phyloP scores from a whole-genome alignment of 2,888 invertebrate genomes.

The Eledone cirrhosa region DNA sequence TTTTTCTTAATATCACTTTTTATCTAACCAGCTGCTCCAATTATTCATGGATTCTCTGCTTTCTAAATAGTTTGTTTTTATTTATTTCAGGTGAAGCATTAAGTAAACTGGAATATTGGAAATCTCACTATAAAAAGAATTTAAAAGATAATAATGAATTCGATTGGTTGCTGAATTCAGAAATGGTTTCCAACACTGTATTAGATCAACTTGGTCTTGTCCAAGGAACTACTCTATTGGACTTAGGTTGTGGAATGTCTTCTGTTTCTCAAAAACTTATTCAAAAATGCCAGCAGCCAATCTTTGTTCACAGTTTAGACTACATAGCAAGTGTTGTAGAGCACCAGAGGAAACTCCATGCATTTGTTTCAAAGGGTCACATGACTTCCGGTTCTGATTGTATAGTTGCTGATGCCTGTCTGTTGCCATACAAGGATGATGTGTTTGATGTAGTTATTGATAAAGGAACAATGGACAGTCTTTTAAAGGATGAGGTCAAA shows the following conservation, averaged over 20 bases:
- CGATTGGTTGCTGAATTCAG: constrained; percentile 36
- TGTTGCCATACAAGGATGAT: constrained; percentile 33
- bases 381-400: constrained; percentile 22
- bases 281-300: constrained; percentile 4
- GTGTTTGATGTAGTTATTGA: constrained; percentile 35
- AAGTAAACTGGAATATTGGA: constrained; percentile 34
- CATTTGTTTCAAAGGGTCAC: constrained; percentile 12
- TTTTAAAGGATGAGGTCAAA: constrained; percentile 32
- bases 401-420: constrained; percentile 34
- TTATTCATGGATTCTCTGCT: too few species aligned
- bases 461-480: constrained; percentile 38
- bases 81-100: constrained; percentile 31
- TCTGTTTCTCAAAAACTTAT: constrained; percentile 27
- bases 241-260: constrained; percentile 37
- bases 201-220: constrained; percentile 18
- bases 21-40: too few species aligned
- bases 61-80: too few species aligned
- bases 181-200: constrained; percentile 28
- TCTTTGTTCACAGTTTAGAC: constrained; percentile 35
- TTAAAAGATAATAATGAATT: not conserved
- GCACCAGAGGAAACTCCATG: constrained; percentile 29
- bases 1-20: too few species aligned
- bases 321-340: constrained; percentile 32
- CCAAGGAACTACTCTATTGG: constrained; percentile 28
- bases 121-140: constrained; percentile 27